Conservation (phyloP, 2,888 invertebrate species). For the Coelopa pilipes region DNA sequence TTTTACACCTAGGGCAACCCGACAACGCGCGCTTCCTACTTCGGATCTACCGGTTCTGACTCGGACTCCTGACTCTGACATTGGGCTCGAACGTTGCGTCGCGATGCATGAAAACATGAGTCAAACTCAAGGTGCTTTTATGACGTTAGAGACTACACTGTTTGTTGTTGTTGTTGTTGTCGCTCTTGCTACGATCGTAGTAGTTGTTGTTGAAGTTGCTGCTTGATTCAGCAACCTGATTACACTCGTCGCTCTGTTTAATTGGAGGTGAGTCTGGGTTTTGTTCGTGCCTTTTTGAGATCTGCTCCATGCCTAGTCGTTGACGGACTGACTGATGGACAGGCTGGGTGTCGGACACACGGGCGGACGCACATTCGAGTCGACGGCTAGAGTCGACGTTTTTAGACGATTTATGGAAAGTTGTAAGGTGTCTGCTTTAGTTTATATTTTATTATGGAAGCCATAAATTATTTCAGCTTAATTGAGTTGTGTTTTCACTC, state of each 20-base stretch:
- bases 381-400: no score
- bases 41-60: not conserved
- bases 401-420: no score
- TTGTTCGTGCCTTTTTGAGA: not conserved
- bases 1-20: no score
- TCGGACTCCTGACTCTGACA: no score
- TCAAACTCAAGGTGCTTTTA: conserved; percentile 19
- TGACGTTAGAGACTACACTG: not conserved
- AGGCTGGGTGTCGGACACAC: no score
- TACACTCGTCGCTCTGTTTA: conserved; percentile 25
- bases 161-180: not conserved
- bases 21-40: not conserved
- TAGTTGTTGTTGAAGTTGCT: not conserved
- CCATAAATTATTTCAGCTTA: no score
- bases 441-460: no score
- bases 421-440: no score
- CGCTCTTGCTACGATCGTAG: not conserved
- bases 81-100: not conserved
- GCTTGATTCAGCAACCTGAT: conserved; percentile 21
- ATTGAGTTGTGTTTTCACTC: no score
- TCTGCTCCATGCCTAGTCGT: not conserved
- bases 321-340: not conserved
- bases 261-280: not conserved
- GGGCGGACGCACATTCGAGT: no score
- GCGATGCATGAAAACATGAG: conserved; percentile 33